Evolutionary conservation across 2,113 vertebrate species (phyloP).

Genomic region (Engystomops pustulosus): DNA sequence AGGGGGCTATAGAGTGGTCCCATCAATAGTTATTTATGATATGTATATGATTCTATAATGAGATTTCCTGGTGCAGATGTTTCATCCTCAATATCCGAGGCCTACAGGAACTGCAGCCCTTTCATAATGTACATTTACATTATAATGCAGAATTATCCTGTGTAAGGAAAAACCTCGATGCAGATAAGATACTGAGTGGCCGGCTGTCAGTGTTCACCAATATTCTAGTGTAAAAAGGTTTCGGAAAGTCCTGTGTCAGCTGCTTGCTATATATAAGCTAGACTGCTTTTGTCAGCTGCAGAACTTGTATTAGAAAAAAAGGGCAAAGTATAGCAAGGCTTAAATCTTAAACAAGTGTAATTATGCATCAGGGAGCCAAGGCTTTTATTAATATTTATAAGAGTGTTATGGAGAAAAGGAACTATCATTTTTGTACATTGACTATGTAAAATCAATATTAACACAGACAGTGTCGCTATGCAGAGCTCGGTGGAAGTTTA

Average conservation of each 20-base stretch:
- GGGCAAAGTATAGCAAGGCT: slow-evolving; percentile 34
- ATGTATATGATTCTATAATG: background rate
- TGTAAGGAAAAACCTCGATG: slow-evolving; percentile 18
- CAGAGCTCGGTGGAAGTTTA: background rate
- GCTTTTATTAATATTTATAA: slow-evolving; percentile 55
- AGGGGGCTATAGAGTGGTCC: too few species aligned
- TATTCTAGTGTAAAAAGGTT: slow-evolving; percentile 32
- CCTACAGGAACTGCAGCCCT: background rate
- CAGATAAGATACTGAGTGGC: slow-evolving; percentile 2
- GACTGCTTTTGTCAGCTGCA: slow-evolving; percentile 50
- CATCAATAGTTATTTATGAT: background rate
- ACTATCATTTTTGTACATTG: slow-evolving; percentile 36
- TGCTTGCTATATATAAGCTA: slow-evolving; percentile 46
- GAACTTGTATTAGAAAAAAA: slow-evolving; percentile 33
- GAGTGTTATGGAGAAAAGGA: slow-evolving; percentile 20
- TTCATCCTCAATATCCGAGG: background rate
- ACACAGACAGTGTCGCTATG: slow-evolving; percentile 35
- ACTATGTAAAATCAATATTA: slow-evolving; percentile 52
- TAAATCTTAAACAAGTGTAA: slow-evolving; percentile 57
- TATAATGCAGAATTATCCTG: background rate
- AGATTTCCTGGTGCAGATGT: background rate
- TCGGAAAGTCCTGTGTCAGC: slow-evolving; percentile 39
- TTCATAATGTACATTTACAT: slow-evolving; percentile 20
- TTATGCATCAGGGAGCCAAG: slow-evolving; percentile 51
- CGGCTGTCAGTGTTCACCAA: slow-evolving; percentile 21